Evolutionary conservation across 2,888 invertebrate genomes (phyloP).

Genomic region (Ochropacha duplaris): DNA sequence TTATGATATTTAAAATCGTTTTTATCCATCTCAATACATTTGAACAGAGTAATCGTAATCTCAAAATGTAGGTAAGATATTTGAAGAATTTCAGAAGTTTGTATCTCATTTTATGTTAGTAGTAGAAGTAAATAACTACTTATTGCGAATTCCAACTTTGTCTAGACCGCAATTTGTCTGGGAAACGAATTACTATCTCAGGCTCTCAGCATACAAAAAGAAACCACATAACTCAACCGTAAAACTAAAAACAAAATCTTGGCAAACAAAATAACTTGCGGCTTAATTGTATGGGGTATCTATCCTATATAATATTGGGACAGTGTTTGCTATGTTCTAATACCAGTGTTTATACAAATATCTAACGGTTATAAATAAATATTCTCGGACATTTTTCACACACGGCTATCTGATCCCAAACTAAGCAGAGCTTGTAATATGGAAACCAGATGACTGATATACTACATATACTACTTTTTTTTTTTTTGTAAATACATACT

Average conservation of each 20-base stretch:
- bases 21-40: neutral
- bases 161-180: slow-evolving; percentile 18
- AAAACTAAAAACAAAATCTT: slow-evolving; percentile 10
- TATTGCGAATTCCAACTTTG: slow-evolving; percentile 22
- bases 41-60: neutral
- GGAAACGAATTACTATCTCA: slow-evolving; percentile 11
- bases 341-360: neutral
- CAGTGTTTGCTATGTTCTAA: neutral
- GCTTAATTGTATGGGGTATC: neutral
- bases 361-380: too few species aligned
- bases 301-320: neutral
- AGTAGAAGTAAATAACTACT: slow-evolving; percentile 6
- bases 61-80: neutral
- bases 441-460: too few species aligned
- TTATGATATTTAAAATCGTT: neutral
- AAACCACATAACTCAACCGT: slow-evolving; percentile 10
- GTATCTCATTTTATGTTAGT: slow-evolving; percentile 7
- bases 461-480: too few species aligned
- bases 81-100: neutral
- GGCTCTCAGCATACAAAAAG: slow-evolving; percentile 11
- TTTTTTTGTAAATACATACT: too few species aligned
- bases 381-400: too few species aligned
- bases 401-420: too few species aligned
- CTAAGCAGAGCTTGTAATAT: too few species aligned
- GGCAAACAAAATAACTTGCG: slow-evolving; percentile 6